Conservation (phyloP, 2,797 vertebrate species). For the Austrolebias charrua region DNA sequence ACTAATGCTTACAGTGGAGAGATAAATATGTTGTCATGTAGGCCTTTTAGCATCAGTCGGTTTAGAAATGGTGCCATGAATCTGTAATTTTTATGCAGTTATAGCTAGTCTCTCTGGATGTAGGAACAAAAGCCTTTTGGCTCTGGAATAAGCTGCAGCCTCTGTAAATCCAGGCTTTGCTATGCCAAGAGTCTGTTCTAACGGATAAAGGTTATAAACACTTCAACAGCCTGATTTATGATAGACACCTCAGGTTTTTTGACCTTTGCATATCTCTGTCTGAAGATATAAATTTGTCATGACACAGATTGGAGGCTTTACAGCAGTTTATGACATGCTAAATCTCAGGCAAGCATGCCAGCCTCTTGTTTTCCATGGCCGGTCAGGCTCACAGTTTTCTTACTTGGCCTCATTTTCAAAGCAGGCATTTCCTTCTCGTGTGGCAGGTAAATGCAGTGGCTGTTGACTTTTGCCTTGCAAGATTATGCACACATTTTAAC, state of each 20-base stretch:
- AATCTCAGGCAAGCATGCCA: constrained; percentile 77
- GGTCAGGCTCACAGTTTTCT: constrained; percentile 66
- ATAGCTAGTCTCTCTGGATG: constrained; percentile 50
- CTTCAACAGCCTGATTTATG: constrained; percentile 83
- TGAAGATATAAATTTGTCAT: constrained; percentile 85
- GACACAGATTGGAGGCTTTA: constrained; percentile 87
- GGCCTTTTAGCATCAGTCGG: constrained; percentile 44
- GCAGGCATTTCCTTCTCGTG: constrained; percentile 21
- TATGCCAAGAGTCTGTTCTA: constrained; percentile 82
- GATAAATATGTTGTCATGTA: constrained; percentile 60
- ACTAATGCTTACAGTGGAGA: constrained; percentile 44
- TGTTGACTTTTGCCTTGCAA: constrained; percentile 16
- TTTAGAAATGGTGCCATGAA: constrained; percentile 42
- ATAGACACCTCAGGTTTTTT: constrained; percentile 83
- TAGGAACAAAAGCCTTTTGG: constrained; percentile 49
- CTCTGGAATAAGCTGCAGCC: constrained; percentile 60
- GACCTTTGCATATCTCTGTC: constrained; percentile 86
- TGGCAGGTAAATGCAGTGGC: constrained; percentile 5
- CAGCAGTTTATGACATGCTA: constrained; percentile 85
- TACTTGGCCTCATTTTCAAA: constrained; percentile 52
- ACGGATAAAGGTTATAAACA: constrained; percentile 85
- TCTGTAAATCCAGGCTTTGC: constrained; percentile 76
- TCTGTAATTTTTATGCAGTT: constrained; percentile 51
- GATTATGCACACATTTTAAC: background rate
- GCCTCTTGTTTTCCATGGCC: constrained; percentile 75